Base-by-base conservation (phyloP, 2,113 vertebrate species). In the Triplophysa rosa region DNA sequence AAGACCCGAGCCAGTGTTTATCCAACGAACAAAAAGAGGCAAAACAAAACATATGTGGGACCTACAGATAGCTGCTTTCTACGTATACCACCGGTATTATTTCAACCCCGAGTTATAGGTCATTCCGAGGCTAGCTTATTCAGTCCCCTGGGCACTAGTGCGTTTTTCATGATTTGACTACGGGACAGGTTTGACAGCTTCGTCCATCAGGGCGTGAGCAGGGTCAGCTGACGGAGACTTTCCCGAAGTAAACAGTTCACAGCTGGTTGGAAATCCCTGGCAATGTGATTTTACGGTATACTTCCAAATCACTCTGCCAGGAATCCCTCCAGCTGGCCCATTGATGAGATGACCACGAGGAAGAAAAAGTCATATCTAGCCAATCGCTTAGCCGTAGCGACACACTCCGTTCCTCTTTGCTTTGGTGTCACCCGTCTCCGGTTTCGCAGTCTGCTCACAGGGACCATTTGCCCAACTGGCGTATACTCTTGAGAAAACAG, bases 241-340 rank as follows among this genome's bases (percentile, higher is more conserved):
- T 77, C 49, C 67, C 63, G 76, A 73, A 81, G 84, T 49, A 37
- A 82, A 66, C 81, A 81, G 85, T 80, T 75, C 84, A 83, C 80
- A 88, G 92, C 93, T 92, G 88, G 93, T 94, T 95, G 93, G 94
- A 94, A 95, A 95, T 94, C 94, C 94, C 94, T 95, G 94, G 94
- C 93, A 95, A 95, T 95, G 94, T 95, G 94, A 95, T 95, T 95
- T 94, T 80, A 90, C 92, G 86, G 91, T 85, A 91, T 91, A 90
- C 91, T 89, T 90, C 86, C 89, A 94, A 95, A 95, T 94, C 94
- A 95, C 93, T 94, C 94, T 93, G 93, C 94, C 94, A 95, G 94
- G 94, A 95, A 95, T 93, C 94, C 94, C 91, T 90, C 92, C 91
- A 92, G 87, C 92, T 87, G 87, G 87, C 90, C 88, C 91, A 90